phyloP scores from a whole-genome alignment of 2,797 vertebrate species.

The Brachymystax lenok region DNA sequence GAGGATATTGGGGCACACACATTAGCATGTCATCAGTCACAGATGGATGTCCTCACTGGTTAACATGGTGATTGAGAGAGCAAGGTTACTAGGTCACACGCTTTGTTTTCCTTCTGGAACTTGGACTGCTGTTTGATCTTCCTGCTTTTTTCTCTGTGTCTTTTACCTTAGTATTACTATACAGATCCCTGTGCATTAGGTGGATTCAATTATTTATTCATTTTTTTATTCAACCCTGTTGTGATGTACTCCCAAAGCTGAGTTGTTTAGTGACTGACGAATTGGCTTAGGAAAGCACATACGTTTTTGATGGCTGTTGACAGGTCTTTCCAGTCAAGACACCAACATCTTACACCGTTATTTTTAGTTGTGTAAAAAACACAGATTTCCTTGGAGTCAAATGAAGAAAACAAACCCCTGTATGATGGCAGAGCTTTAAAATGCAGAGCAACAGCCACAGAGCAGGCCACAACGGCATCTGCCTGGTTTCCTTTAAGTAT shows the following conservation, averaged over 20 bases:
- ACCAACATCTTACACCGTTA: neutral
- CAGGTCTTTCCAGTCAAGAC: neutral
- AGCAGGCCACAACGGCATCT: neutral
- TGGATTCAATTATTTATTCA: neutral
- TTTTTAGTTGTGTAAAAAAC: neutral
- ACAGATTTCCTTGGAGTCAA: neutral
- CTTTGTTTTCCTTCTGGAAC: slow-evolving; percentile 27
- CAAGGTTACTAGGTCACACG: slow-evolving; percentile 20
- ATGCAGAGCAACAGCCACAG: slow-evolving; percentile 17
- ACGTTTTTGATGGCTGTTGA: neutral
- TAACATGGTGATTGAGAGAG: slow-evolving; percentile 21
- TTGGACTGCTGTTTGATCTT: slow-evolving; percentile 6
- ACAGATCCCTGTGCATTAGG: neutral
- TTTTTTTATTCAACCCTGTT: neutral
- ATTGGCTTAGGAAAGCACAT: neutral
- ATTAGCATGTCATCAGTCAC: slow-evolving; percentile 20
- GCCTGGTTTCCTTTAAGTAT: neutral
- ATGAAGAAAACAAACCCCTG: slow-evolving; percentile 6
- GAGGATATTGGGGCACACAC: slow-evolving; percentile 3
- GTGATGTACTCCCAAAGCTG: neutral
- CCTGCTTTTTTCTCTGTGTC: neutral
- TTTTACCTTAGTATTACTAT: neutral
- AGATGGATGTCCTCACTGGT: slow-evolving; percentile 23
- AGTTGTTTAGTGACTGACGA: neutral
- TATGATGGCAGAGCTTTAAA: neutral